Evolutionary conservation across 2,113 vertebrate genomes (phyloP).

Genomic region (Gavialis gangeticus): DNA sequence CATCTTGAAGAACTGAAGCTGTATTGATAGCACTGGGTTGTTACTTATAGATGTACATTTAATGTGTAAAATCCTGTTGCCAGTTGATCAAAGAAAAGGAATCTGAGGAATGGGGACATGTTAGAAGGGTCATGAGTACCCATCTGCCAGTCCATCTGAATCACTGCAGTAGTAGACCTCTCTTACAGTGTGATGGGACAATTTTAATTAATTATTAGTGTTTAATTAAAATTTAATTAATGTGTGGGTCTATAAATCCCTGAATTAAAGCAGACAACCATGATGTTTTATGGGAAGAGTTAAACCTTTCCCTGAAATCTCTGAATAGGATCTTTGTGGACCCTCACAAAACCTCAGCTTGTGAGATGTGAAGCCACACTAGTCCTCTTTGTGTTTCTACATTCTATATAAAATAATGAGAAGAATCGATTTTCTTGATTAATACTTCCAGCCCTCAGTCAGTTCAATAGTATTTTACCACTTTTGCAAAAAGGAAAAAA

Average conservation of each 20-base stretch:
- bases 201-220: background rate
- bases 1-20: background rate
- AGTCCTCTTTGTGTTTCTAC: background rate
- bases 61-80: background rate
- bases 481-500: background rate
- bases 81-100: background rate
- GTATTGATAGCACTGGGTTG: background rate
- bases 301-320: background rate
- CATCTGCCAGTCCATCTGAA: background rate
- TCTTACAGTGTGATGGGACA: background rate
- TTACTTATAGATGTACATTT: background rate
- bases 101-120: background rate
- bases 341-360: background rate
- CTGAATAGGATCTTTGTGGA: background rate
- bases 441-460: background rate
- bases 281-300: background rate
- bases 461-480: background rate
- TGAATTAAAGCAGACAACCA: background rate
- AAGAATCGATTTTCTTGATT: background rate
- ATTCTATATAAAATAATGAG: background rate
- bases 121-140: too few relatives aligned
- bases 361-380: background rate
- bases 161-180: background rate
- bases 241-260: background rate
- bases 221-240: background rate